These are phyloP conservation scores for Zelostemma sp. DNA, from an alignment of 1,140 invertebrate genomes.

Conservation along the genomic window DNA sequence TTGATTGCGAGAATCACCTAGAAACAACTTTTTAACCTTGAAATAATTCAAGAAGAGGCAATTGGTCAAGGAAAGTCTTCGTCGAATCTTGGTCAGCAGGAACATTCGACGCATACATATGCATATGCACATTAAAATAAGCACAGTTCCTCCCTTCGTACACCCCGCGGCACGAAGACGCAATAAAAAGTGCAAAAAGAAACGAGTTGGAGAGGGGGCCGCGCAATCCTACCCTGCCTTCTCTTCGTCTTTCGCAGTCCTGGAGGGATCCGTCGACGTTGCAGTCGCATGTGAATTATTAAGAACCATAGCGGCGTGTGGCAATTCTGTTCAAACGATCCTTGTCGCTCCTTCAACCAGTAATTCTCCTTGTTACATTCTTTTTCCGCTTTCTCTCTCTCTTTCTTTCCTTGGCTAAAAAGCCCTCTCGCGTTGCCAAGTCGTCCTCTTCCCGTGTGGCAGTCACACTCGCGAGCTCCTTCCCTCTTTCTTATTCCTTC, in stretches of 20 bases:
- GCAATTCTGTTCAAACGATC: constrained; percentile 44
- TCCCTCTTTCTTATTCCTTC: constrained; percentile 23
- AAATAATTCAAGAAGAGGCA: no score
- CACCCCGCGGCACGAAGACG: no score
- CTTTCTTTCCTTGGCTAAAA: constrained; percentile 4
- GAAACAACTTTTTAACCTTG: no score
- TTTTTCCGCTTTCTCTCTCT: constrained; percentile 26
- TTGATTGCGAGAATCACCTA: no score
- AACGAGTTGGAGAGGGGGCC: not conserved
- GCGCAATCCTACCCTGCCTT: not conserved
- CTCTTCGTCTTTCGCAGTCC: not conserved
- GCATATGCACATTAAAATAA: not conserved
- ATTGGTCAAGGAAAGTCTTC: no score
- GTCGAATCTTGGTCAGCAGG: not conserved
- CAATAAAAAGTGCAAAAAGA: not conserved
- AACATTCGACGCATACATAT: not conserved
- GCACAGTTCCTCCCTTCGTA: no score
- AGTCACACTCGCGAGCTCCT: not conserved
- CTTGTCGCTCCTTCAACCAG: constrained; percentile 25
- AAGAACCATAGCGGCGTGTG: constrained; percentile 43
- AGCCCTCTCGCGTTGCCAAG: constrained; percentile 27
- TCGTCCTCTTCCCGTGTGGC: not conserved
- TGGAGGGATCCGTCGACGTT: constrained; percentile 6
- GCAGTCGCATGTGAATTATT: constrained; percentile 58
- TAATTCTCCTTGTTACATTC: constrained; percentile 4